A percentile compares a stretch with the other conserved stretches of the same genome.
Conservation (phyloP, 2,888 invertebrate genomes). For the Synergus japonicus region DNA sequence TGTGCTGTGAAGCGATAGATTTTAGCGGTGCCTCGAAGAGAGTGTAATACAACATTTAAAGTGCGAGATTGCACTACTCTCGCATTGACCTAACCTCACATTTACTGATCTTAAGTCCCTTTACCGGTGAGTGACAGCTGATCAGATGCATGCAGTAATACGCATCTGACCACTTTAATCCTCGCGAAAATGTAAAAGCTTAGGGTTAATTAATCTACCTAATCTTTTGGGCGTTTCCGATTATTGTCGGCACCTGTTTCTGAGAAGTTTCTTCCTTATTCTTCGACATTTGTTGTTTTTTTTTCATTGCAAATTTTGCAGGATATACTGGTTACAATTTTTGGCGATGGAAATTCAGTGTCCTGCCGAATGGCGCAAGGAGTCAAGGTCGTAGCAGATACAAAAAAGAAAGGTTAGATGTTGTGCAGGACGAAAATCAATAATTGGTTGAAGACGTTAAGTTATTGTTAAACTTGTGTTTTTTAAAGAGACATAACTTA, state of each 20-base stretch:
- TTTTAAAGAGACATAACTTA: constrained; percentile 14
- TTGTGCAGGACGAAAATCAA: neutral
- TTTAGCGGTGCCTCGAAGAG: neutral
- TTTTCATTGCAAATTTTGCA: neutral
- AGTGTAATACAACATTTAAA: constrained; percentile 10
- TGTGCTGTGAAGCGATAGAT: neutral
- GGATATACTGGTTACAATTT: constrained; percentile 11
- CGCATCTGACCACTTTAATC: neutral
- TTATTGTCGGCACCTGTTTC: neutral
- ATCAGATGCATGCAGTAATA: constrained; percentile 22
- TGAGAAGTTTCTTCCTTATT: neutral
- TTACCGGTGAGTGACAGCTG: constrained; percentile 30
- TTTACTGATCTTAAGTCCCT: constrained; percentile 25
- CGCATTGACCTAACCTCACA: constrained; percentile 17
- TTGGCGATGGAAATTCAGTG: constrained; percentile 31
- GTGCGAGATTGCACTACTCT: constrained; percentile 14
- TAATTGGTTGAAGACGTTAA: neutral
- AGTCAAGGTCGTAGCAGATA: constrained; percentile 35
- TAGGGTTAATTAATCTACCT: neutral
- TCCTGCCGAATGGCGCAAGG: constrained; percentile 25
- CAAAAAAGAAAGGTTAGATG: constrained; percentile 26
- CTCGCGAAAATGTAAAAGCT: neutral
- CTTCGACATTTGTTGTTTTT: neutral
- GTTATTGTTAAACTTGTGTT: neutral
- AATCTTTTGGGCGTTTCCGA: constrained; percentile 5